These are phyloP conservation scores for Crypturellus undulatus DNA, from an alignment of 2,113 vertebrate genomes.

Conservation along the genomic window DNA sequence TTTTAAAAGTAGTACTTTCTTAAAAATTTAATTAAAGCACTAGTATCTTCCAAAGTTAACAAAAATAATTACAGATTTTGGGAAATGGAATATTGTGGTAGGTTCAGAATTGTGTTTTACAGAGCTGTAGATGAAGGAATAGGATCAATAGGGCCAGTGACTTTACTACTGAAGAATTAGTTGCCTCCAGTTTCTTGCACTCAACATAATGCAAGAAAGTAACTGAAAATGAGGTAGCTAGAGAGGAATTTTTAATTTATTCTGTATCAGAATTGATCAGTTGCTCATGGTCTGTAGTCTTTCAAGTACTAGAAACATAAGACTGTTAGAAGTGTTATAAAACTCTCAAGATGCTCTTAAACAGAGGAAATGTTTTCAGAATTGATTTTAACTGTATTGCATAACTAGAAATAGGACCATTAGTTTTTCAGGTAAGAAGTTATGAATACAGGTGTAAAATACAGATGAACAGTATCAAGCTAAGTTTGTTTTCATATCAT, in stretches of 20 bases:
- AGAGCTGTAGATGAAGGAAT: not conserved
- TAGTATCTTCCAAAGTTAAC: not conserved
- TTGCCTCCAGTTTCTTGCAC: not conserved
- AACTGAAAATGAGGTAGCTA: not conserved
- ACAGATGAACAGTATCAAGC: not conserved
- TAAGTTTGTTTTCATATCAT: not conserved
- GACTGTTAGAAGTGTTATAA: not conserved
- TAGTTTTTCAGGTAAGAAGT: not conserved
- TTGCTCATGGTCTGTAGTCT: not conserved
- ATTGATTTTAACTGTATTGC: not conserved
- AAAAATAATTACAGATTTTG: not conserved
- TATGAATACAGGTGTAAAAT: not conserved
- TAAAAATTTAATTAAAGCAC: not conserved
- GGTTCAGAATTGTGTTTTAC: not conserved
- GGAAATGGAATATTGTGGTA: not conserved
- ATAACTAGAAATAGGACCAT: not conserved
- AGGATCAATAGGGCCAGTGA: not conserved
- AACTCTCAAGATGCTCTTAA: not conserved
- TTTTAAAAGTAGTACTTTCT: not conserved
- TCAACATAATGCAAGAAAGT: not conserved
- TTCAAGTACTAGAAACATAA: not conserved
- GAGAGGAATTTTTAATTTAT: not conserved
- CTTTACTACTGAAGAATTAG: not conserved
- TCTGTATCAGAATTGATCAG: not conserved
- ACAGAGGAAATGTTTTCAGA: not conserved